A percentile compares a stretch with the other conserved stretches of the same genome.
Evolutionary conservation across 2,113 vertebrate species (phyloP).

Genomic region (Thalassarche chlororhynchos): DNA sequence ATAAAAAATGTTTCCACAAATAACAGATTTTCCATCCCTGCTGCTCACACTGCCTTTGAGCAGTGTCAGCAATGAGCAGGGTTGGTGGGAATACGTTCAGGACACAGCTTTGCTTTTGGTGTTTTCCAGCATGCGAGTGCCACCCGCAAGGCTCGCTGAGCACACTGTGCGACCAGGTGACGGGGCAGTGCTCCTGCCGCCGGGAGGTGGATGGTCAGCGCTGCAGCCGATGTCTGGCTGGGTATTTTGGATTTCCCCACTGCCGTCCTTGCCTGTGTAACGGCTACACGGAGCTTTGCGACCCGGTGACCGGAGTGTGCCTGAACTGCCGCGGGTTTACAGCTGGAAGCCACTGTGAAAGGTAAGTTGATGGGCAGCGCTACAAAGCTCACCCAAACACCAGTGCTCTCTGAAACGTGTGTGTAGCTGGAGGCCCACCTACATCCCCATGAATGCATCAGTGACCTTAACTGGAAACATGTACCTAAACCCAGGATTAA

Average conservation of each 20-base stretch:
- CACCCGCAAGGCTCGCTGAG: constrained; percentile 78
- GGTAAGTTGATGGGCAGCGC: constrained; percentile 8
- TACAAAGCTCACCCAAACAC: not conserved
- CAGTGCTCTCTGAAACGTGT: not conserved
- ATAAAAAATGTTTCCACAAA: not conserved
- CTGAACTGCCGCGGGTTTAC: constrained; percentile 74
- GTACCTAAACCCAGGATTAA: not conserved
- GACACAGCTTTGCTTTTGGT: not conserved
- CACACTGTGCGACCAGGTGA: constrained; percentile 79
- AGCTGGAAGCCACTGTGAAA: constrained; percentile 80
- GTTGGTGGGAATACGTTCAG: not conserved
- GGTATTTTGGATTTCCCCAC: constrained; percentile 84
- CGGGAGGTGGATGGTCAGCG: constrained; percentile 65
- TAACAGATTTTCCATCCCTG: accelerated
- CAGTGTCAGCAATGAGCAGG: accelerated
- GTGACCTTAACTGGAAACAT: not conserved
- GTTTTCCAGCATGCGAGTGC: constrained; percentile 81
- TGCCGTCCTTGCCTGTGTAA: constrained; percentile 83
- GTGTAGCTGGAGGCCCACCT: not conserved
- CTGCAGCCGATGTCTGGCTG: constrained; percentile 78
- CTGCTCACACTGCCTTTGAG: not conserved
- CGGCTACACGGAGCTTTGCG: constrained; percentile 76
- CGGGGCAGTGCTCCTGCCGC: constrained; percentile 83
- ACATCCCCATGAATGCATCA: not conserved
- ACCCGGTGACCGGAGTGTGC: constrained; percentile 77